These are phyloP conservation scores for Lamellibrachia columna DNA, from an alignment of 2,888 invertebrate genomes.

Conservation along the genomic window DNA sequence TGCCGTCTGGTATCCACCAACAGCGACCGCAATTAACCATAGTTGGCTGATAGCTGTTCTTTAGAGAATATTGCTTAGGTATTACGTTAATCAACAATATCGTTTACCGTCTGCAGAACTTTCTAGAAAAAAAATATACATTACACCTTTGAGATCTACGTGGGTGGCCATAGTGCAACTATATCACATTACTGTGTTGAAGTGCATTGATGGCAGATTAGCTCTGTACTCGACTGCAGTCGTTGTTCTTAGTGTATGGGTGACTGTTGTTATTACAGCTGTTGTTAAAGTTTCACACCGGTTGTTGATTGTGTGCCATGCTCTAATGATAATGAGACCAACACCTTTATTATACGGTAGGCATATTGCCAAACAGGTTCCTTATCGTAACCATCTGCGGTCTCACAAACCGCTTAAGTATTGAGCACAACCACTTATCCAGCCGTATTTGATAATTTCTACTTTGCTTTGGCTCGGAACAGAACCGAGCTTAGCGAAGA, in stretches of 20 bases:
- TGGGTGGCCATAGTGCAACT: not conserved
- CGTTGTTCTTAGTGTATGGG: not conserved
- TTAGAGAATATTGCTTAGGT: not conserved
- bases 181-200: not conserved
- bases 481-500: not conserved
- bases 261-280: not conserved
- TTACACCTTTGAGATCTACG: not conserved
- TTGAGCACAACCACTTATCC: not conserved
- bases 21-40: not conserved
- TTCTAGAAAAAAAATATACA: not conserved
- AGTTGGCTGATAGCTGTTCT: not conserved
- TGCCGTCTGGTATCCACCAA: not conserved
- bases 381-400: not conserved
- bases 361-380: not conserved
- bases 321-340: not conserved
- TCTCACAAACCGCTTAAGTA: not conserved
- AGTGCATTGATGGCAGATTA: not conserved
- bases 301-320: not conserved
- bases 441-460: not conserved
- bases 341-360: not conserved
- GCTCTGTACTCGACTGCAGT: not conserved
- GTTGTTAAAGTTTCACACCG: not conserved
- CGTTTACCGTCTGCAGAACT: not conserved
- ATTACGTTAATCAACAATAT: not conserved
- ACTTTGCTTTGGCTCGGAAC: not conserved